These are phyloP conservation scores for Otus sunia DNA, from an alignment of 2,113 vertebrate species.

Conservation along the genomic window DNA sequence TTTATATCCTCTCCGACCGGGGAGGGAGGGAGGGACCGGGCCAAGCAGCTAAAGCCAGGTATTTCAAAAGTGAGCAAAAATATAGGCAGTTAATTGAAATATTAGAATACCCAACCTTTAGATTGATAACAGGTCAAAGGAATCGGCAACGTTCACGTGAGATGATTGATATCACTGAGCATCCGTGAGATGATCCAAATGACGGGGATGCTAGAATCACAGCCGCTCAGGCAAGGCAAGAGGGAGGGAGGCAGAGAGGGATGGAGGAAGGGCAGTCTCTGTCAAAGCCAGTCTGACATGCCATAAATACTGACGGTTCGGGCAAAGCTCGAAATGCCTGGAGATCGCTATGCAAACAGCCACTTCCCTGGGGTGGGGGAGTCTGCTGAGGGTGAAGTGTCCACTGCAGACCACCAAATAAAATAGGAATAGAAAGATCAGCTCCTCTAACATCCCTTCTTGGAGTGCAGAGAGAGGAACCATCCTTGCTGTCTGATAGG, in stretches of 20 bases:
- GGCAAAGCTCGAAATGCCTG: neutral
- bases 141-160: rapidly evolving
- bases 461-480: neutral
- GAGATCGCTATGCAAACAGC: neutral
- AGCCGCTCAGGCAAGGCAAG: slow-evolving; percentile 2
- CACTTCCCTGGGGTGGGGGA: neutral
- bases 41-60: neutral
- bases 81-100: neutral
- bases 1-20: neutral
- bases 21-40: neutral
- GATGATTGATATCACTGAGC: neutral
- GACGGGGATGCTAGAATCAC: neutral
- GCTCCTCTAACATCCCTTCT: neutral
- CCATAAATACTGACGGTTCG: neutral
- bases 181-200: neutral
- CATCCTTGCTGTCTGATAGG: neutral
- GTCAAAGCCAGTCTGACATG: neutral
- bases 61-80: neutral
- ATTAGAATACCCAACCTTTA: neutral
- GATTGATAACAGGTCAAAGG: neutral
- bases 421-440: neutral
- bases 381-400: neutral
- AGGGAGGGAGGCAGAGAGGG: neutral
- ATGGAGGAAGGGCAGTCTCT: slow-evolving; percentile 21
- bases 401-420: neutral